A percentile compares a stretch with the other conserved stretches of the same genome.
phyloP scores from a whole-genome alignment of 2,888 invertebrate genomes.

The Caenorhabditis doughertyi region DNA sequence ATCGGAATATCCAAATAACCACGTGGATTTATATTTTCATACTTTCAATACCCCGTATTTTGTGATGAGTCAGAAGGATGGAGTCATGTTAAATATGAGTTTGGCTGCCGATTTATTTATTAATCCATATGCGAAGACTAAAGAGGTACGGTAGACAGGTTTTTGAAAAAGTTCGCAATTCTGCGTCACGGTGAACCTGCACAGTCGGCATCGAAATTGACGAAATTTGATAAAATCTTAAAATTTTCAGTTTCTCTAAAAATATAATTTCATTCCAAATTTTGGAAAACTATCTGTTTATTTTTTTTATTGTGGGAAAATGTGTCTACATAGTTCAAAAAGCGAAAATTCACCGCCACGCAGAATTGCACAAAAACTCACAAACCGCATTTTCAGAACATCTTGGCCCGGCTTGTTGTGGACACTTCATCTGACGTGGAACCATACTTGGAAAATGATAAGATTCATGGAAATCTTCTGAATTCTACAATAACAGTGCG shows the following conservation, averaged over 20 bases:
- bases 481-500: slow-evolving; percentile 60
- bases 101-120: slow-evolving; percentile 59
- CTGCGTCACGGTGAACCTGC: no score
- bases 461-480: slow-evolving; percentile 69
- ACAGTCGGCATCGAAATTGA: no score
- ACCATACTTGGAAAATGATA: slow-evolving; percentile 66
- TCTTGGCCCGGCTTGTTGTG: slow-evolving; percentile 73
- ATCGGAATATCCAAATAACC: slow-evolving; percentile 70
- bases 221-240: no score
- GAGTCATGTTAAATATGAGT: slow-evolving; percentile 57
- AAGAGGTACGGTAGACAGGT: no score
- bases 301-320: no score
- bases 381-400: no score
- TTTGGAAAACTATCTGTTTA: no score
- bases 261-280: no score
- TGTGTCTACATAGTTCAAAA: slow-evolving; percentile 15
- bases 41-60: slow-evolving; percentile 58
- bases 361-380: no score
- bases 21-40: slow-evolving; percentile 76
- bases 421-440: slow-evolving; percentile 66
- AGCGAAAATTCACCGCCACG: slow-evolving; percentile 31
- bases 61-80: slow-evolving; percentile 27
- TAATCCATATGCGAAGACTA: slow-evolving; percentile 54
- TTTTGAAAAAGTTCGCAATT: no score
- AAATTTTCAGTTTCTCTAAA: no score